Percentiles rank a stretch among this genome's conserved stretches.
Conservation (phyloP, 2,797 vertebrate species). For the Sciurus vulgaris region DNA sequence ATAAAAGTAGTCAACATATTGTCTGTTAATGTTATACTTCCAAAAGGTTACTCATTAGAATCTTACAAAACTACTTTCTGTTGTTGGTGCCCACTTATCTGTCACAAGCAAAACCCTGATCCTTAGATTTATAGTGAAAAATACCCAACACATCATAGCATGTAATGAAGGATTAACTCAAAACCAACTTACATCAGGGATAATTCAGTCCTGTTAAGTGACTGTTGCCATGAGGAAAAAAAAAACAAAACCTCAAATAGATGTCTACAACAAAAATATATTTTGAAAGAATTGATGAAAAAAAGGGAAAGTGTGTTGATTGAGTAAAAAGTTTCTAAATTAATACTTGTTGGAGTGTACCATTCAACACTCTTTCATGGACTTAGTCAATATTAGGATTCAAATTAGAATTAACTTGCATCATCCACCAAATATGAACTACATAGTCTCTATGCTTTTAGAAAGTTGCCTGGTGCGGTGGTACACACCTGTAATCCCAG, state of each 20-base stretch:
- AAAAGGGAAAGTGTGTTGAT: neutral
- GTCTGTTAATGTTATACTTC: neutral
- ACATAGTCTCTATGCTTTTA: neutral
- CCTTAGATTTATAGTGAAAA: neutral
- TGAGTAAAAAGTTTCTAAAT: neutral
- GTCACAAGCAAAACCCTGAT: neutral
- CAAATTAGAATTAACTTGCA: neutral
- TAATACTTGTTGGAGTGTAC: neutral
- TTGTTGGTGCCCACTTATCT: neutral
- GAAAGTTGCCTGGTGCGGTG: neutral
- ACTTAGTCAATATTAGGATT: neutral
- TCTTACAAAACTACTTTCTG: neutral
- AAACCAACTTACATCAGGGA: neutral
- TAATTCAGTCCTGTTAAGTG: neutral
- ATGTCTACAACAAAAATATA: neutral
- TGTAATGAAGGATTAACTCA: neutral
- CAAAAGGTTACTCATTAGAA: neutral
- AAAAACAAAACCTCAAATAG: neutral
- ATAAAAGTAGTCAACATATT: neutral
- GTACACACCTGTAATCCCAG: no score
- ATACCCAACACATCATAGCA: neutral
- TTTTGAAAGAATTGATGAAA: neutral
- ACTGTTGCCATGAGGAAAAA: fast-evolving
- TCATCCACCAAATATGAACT: neutral
- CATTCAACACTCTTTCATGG: neutral